Conservation (phyloP, 2,888 invertebrate genomes). For the Pristionchus mayeri region DNA sequence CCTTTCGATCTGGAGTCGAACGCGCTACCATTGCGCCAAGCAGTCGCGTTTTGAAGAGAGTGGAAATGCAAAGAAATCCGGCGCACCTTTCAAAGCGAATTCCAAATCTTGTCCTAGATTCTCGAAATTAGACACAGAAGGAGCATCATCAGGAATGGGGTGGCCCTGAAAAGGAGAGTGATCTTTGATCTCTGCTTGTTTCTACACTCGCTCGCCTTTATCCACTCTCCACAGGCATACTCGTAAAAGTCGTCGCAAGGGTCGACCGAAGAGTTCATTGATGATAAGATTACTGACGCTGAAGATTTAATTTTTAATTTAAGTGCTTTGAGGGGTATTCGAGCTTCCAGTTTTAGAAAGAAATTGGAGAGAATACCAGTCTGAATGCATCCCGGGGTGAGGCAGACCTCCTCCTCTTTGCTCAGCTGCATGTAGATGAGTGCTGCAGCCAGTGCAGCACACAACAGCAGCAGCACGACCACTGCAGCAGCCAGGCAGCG, state of each 20-base stretch:
- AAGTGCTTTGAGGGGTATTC: no score
- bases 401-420: slow-evolving; percentile 63
- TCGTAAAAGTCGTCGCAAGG: slow-evolving; percentile 76
- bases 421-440: slow-evolving; percentile 44
- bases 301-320: slow-evolving; percentile 51
- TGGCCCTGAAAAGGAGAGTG: slow-evolving; percentile 59
- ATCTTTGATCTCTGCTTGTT: slow-evolving; percentile 29
- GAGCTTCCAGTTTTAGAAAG: no score
- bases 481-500: slow-evolving; percentile 8
- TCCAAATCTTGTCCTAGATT: slow-evolving; percentile 75
- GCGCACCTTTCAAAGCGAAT: slow-evolving; percentile 73
- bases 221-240: slow-evolving; percentile 76
- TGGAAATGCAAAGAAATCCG: neutral
- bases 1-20: slow-evolving; percentile 53
- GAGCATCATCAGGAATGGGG: slow-evolving; percentile 76
- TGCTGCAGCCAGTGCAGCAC: slow-evolving; percentile 10
- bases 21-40: slow-evolving; percentile 53
- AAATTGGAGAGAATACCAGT: no score
- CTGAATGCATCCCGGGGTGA: slow-evolving; percentile 74
- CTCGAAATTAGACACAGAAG: slow-evolving; percentile 76
- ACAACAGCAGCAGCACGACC: slow-evolving; percentile 41
- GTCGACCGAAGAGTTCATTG: slow-evolving; percentile 74
- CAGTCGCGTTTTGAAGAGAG: neutral
- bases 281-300: slow-evolving; percentile 75
- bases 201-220: slow-evolving; percentile 52